Evolutionary conservation across 2,113 vertebrate genomes (phyloP).

Genomic region (Ctenomys sociabilis): DNA sequence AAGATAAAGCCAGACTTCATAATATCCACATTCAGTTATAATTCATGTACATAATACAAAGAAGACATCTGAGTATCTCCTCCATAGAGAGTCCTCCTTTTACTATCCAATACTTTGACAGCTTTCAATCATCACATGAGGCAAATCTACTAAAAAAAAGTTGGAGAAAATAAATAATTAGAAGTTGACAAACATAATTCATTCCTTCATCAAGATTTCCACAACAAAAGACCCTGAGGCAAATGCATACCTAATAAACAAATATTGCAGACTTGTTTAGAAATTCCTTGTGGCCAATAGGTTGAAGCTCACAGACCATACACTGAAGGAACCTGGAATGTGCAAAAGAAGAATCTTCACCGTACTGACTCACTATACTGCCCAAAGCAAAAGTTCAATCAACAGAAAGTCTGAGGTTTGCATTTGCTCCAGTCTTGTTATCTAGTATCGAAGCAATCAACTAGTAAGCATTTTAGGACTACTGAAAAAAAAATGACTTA

Average conservation of each 20-base stretch:
- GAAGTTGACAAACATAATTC: not conserved
- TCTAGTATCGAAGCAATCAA: conserved; percentile 1
- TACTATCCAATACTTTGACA: not conserved
- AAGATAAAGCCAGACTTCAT: not conserved
- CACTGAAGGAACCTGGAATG: not conserved
- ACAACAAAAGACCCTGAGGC: not conserved
- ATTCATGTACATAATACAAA: not conserved
- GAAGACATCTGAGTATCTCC: not conserved
- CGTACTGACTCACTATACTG: not conserved
- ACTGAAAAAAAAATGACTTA: not conserved
- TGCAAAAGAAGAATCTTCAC: not conserved
- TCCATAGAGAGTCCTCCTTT: not conserved
- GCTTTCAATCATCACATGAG: not conserved
- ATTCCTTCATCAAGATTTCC: not conserved
- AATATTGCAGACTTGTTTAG: not conserved
- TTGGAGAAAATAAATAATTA: not conserved
- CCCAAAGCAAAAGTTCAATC: not conserved
- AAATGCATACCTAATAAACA: not conserved
- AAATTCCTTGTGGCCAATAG: not conserved
- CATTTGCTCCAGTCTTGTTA: not conserved
- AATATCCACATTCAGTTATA: not conserved
- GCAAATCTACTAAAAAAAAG: not conserved
- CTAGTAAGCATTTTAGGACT: not conserved
- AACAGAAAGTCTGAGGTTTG: not conserved
- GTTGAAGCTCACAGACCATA: not conserved